Evolutionary conservation across 1,140 invertebrate genomes (phyloP), one percentile per base, ranked within the genome.

Genomic region (Procambarus clarkii): DNA sequence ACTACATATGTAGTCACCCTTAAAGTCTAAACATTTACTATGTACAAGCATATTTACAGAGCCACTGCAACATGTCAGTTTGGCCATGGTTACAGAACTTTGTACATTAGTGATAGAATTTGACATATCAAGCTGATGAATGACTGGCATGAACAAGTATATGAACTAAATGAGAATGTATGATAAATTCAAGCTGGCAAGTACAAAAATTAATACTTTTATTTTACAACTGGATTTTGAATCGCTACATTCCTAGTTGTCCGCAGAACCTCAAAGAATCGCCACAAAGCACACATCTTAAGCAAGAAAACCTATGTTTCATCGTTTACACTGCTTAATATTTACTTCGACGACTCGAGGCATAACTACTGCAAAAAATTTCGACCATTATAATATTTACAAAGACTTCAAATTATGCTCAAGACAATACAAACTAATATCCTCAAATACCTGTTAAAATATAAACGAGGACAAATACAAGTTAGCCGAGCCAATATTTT

Each of bases 31-130:
- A 76, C 50, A 78, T 60, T 60, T 54, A 78, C 34, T 78, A 78
- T 86, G 48, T 86, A 86, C 85, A 86, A 86, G 85, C 85, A 77
- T 77, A 86, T 77, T 58, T 86, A 86, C 85, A 86, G n/a, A 86
- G 81, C 86, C 86, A 82, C 64, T 81, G 77, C 64, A 88, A 58
- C 46, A 54, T 64, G 46, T 81, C 76, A 58, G 60, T 44, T 64
- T 69, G 79, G 79, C 78, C 50, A 64, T 74, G 74, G 44, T 88
- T 81, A 86, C 48, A 81, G n/a, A 88, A 82, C 86, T 88, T 88
- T 88, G 86, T 88, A 88, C 86, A 88, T 58, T 88, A 88, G 54
- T 48, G 69, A 85, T 85, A 80, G 46, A 80, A 71, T 85, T 48
- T 45, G 34, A 71, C 64, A 85, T 3, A 85, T 46, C 21, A 71